Evolutionary conservation across 2,113 vertebrate genomes (phyloP), one percentile per base, ranked within the genome.

Genomic region (Neogale vison): DNA sequence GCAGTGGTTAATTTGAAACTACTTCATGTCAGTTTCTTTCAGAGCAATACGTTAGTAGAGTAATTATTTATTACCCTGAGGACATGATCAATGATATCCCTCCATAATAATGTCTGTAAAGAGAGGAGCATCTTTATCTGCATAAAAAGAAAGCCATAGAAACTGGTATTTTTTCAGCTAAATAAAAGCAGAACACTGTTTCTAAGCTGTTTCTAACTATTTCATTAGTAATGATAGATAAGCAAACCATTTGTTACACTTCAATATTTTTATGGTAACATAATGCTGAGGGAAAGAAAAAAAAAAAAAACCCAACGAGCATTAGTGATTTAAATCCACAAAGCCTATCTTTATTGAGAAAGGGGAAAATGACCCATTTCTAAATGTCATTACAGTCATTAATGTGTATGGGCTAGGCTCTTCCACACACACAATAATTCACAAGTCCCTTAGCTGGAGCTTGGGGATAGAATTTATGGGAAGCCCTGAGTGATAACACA

Each of bases 31-130:
- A 98, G 97, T 97, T 98, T 98, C 96, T 97, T 97, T 98, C 98
- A 97, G 94, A 97, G 97, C 92, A 97, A 98, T 97, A 98, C 93
- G 93, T 97, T 97, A 93, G 95, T 96, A 96, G 96, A 96, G 97
- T 98, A 98, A 98, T 98, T 98, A 98, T 98, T 98, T 98, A 98
- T 98, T 98, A 98, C 97, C 97, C 97, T 0, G 90, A 98, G 97
- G 97, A 98, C 97, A 98, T 98, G 98, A 98, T 97, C 98, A 97
- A 96, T 98, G 97, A 97, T 97, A 96, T 97, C 88, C n/a, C 85
- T 97, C 69, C 57, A 94, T 97, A 98, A 97, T 97, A 97, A 88
- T 12, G 71, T 96, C 96, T 97, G 82, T 77, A 97, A 96, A 96
- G 96, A 34, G 90, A 95, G 80, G 65, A 92, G 93, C 89, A 95